Evolutionary conservation across 2,113 vertebrate species (phyloP).

Genomic region (Amblyopsis rosae): DNA sequence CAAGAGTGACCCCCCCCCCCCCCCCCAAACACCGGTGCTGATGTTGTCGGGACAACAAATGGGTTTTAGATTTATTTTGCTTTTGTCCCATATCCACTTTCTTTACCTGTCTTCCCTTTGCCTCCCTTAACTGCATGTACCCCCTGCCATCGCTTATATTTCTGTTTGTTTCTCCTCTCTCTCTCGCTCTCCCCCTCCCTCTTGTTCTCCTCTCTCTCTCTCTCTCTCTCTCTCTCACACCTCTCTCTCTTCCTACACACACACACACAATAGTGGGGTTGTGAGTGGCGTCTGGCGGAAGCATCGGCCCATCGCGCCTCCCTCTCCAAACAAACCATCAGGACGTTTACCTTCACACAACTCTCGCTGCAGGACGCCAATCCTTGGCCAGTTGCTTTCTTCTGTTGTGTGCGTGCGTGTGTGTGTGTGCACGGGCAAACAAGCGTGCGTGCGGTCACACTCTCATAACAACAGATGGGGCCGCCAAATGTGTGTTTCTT

Average conservation of each 20-base stretch:
- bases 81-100: neutral
- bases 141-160: neutral
- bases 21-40: neutral
- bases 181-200: conserved; percentile 9
- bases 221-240: conserved; percentile 10
- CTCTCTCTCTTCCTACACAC: neutral
- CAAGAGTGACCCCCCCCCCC: too few relatives aligned
- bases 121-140: neutral
- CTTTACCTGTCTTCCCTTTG: neutral
- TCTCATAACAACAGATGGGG: conserved; percentile 52
- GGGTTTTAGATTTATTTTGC: neutral
- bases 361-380: conserved; percentile 41
- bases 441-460: conserved; percentile 6
- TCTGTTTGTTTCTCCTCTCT: conserved; percentile 43
- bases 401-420: neutral
- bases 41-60: neutral
- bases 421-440: neutral
- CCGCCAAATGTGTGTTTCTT: conserved; percentile 40
- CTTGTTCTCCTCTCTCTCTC: conserved; percentile 23
- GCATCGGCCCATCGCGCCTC: conserved; percentile 50
- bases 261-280: neutral
- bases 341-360: conserved; percentile 31
- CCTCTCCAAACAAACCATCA: conserved; percentile 53
- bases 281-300: neutral
- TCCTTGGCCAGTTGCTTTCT: conserved; percentile 48